Conservation (phyloP, 1,140 invertebrate species). For the Caenorhabditis tropicalis region DNA sequence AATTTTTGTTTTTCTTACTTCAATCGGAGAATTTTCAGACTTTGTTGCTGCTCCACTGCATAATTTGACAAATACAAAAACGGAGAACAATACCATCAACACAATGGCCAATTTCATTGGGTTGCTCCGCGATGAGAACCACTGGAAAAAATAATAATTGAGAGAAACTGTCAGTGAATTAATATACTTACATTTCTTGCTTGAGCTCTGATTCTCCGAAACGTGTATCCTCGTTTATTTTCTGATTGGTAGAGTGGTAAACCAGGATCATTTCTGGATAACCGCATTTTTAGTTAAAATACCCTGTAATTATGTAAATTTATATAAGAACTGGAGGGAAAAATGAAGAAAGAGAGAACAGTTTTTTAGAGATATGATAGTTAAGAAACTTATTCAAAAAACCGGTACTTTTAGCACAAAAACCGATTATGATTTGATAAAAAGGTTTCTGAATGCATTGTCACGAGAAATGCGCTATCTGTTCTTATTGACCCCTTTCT, state of each 20-base stretch:
- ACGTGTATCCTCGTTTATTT: not conserved
- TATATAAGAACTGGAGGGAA: not conserved
- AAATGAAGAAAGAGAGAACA: not conserved
- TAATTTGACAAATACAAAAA: not conserved
- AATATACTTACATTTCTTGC: not conserved
- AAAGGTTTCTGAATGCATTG: too few species aligned
- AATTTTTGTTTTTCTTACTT: not conserved
- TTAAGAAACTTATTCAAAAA: not conserved
- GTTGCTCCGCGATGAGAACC: not conserved
- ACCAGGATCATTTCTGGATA: not conserved
- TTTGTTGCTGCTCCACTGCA: not conserved
- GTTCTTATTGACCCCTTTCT: not conserved
- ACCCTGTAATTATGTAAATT: not conserved
- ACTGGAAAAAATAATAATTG: not conserved
- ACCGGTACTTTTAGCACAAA: too few species aligned
- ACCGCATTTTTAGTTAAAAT: conserved; percentile 22
- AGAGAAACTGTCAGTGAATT: too few species aligned
- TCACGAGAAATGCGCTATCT: not conserved
- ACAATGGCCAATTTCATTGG: not conserved
- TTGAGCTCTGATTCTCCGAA: conserved; percentile 14
- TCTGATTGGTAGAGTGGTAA: not conserved
- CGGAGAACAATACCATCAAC: not conserved
- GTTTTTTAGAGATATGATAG: not conserved
- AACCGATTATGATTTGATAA: too few species aligned
- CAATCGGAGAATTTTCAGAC: not conserved